Percentiles rank a stretch among this genome's conserved stretches.
Conservation (phyloP, 2,113 vertebrate species). For the Corapipo altera region DNA sequence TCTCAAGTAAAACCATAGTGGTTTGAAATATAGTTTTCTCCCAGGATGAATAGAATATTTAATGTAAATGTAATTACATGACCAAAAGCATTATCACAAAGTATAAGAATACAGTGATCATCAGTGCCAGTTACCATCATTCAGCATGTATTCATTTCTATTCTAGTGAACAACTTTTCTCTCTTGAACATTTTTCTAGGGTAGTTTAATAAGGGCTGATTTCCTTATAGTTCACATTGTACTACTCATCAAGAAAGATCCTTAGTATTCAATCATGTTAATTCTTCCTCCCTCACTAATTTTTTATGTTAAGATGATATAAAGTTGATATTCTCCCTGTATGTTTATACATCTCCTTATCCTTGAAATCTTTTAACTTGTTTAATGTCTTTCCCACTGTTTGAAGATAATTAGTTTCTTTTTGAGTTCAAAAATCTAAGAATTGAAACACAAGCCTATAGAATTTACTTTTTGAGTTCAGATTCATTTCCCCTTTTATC, state of each 20-base stretch:
- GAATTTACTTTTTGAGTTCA: constrained; percentile 18
- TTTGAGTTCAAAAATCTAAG: constrained; percentile 10
- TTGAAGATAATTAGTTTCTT: constrained; percentile 23
- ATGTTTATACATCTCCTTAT: constrained; percentile 5
- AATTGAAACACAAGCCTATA: background rate
- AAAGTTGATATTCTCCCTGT: background rate
- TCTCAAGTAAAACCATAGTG: background rate
- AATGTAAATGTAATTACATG: background rate
- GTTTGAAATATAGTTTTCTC: background rate
- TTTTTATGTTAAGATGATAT: background rate
- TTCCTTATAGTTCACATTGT: background rate
- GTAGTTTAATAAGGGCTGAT: background rate
- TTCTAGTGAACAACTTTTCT: background rate
- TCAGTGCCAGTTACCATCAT: background rate
- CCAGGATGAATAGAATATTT: background rate
- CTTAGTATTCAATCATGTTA: background rate
- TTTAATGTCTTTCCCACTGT: background rate
- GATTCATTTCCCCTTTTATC: background rate
- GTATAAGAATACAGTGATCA: background rate
- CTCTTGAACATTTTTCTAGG: background rate
- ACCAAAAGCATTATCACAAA: background rate
- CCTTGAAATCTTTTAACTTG: background rate
- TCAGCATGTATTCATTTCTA: background rate
- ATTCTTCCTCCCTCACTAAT: background rate
- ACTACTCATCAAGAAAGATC: background rate